Percentiles rank a stretch among this genome's conserved stretches.
Conservation (phyloP, 1,140 invertebrate species). For the Brachionus koreanus region DNA sequence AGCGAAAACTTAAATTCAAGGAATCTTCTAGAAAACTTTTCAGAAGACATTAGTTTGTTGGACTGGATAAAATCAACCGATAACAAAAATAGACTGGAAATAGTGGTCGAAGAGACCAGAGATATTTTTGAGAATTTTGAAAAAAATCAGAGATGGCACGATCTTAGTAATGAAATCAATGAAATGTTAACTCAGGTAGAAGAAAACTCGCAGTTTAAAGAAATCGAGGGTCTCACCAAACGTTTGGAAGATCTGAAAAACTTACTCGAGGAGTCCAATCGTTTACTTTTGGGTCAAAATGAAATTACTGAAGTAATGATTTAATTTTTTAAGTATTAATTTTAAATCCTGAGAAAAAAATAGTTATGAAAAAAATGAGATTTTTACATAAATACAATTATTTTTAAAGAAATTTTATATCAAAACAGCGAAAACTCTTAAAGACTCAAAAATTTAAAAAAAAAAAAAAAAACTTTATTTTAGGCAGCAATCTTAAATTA, state of each 20-base stretch:
- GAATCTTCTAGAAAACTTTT: not conserved
- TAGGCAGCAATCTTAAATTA: too few relatives aligned
- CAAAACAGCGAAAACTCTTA: too few relatives aligned
- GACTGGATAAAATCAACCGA: constrained; percentile 40
- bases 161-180: not conserved
- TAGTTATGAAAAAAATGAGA: too few relatives aligned
- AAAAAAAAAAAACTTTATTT: too few relatives aligned
- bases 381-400: too few relatives aligned
- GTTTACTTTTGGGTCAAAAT: not conserved
- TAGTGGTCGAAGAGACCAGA: not conserved
- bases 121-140: constrained; percentile 23
- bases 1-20: too few relatives aligned
- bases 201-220: constrained; percentile 1
- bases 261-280: not conserved
- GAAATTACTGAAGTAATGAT: constrained; percentile 24
- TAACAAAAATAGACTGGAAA: not conserved
- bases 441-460: too few relatives aligned
- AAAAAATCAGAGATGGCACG: constrained; percentile 35
- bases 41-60: not conserved
- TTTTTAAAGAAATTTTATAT: too few relatives aligned
- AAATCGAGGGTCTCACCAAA: constrained; percentile 36
- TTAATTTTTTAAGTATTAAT: too few relatives aligned
- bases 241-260: constrained; percentile 24
- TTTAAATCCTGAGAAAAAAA: too few relatives aligned
- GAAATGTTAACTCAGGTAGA: not conserved